Percentiles rank a stretch among this genome's conserved stretches.
Conservation (phyloP, 2,888 invertebrate genomes). For the Silvanus unidentatus region DNA sequence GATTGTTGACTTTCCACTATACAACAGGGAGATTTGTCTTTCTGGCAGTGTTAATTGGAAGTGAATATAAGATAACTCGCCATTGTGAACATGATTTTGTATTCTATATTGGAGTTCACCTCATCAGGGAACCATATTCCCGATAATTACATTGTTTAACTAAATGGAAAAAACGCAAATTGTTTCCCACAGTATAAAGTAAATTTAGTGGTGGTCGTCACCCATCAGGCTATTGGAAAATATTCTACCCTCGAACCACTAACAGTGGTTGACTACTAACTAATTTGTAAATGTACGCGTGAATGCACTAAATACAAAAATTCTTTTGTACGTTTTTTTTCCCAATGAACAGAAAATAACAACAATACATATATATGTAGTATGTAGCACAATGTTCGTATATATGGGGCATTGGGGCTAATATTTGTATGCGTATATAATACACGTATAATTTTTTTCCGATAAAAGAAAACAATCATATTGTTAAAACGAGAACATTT, state of each 20-base stretch:
- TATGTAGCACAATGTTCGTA: too few relatives aligned
- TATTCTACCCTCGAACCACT: conserved; percentile 12
- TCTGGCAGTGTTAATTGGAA: conserved; percentile 24
- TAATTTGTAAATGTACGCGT: conserved; percentile 4
- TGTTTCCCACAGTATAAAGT: conserved; percentile 25
- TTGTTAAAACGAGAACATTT: too few relatives aligned
- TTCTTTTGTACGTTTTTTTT: too few relatives aligned
- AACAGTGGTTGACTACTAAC: conserved; percentile 12
- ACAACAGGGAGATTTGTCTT: conserved; percentile 20
- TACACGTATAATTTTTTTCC: too few relatives aligned
- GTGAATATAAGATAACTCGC: conserved; percentile 14
- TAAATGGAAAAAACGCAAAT: conserved; percentile 29
- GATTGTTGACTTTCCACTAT: conserved; percentile 5
- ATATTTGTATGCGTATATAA: too few relatives aligned
- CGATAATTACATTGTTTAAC: conserved; percentile 29
- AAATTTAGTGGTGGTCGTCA: conserved; percentile 15
- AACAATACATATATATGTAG: too few relatives aligned
- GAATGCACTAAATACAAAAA: too few relatives aligned
- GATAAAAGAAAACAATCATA: too few relatives aligned
- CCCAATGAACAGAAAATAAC: too few relatives aligned
- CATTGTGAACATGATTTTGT: conserved; percentile 22
- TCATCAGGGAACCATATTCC: conserved; percentile 9
- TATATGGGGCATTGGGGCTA: too few relatives aligned
- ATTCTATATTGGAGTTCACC: conserved; percentile 9
- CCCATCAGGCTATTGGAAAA: conserved; percentile 10